Percentiles rank a stretch among this genome's conserved stretches.
Evolutionary conservation across 1,140 invertebrate species (phyloP).

Genomic region (Bilobella aurantiaca): DNA sequence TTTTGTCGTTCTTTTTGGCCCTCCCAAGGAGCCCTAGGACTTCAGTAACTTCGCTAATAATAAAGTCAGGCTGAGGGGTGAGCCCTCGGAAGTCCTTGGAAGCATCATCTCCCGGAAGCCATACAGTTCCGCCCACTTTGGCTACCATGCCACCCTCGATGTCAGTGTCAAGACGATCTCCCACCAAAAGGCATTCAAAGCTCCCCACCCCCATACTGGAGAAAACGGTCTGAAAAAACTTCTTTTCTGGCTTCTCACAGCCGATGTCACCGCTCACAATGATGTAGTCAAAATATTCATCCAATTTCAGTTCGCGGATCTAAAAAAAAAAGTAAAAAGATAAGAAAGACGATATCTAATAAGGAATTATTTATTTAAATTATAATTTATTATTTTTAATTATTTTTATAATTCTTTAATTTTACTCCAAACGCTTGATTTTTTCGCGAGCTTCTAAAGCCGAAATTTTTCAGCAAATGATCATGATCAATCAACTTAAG

Average conservation of each 20-base stretch:
- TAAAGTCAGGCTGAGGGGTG: slow-evolving; percentile 36
- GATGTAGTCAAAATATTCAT: slow-evolving; percentile 32
- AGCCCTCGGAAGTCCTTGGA: neutral
- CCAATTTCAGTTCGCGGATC: slow-evolving; percentile 33
- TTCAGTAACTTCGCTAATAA: slow-evolving; percentile 29
- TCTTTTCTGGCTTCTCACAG: slow-evolving; percentile 68
- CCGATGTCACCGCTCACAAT: slow-evolving; percentile 52
- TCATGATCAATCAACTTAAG: neutral
- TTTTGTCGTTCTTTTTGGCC: slow-evolving; percentile 18
- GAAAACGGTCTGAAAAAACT: slow-evolving; percentile 60
- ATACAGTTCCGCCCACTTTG: slow-evolving; percentile 61
- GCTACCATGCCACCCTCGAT: slow-evolving; percentile 67
- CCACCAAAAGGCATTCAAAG: slow-evolving; percentile 67
- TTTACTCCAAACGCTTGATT: neutral
- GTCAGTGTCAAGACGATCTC: slow-evolving; percentile 73
- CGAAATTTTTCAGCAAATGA: neutral
- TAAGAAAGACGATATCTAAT: neutral
- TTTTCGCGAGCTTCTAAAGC: neutral
- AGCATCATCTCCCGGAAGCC: slow-evolving; percentile 49
- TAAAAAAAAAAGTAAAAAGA: slow-evolving; percentile 18
- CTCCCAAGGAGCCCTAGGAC: slow-evolving; percentile 26
- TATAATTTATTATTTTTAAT: neutral
- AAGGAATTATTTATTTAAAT: neutral
- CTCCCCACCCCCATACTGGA: slow-evolving; percentile 58
- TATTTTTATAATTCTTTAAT: neutral